Evolutionary conservation across 2,797 vertebrate species (phyloP), one percentile per base, ranked within the genome.

Genomic region (Hipposideros larvatus): DNA sequence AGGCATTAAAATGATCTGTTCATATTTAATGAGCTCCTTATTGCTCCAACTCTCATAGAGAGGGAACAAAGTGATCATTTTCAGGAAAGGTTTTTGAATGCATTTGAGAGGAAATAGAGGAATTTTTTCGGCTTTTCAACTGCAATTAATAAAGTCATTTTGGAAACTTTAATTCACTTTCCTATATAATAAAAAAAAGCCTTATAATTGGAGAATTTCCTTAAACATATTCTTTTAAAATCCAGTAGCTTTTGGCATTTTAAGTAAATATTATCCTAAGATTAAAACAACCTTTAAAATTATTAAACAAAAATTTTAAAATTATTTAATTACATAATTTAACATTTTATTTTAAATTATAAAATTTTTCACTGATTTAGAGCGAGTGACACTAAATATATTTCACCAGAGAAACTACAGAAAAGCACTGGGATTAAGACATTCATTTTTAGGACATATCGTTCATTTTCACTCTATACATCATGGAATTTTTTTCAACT

Each of bases 21-120:
- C 66, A 90, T 84, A 78, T 91, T 94, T 91, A 95, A 97, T 73
- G 41, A 94, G 74, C 92, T 87, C 46, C 55, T 86, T 85, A 92
- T 34, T 84, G 75, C 41, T 83, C 41, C 68, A 91, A 94, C n/a
- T 86, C 68, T 90, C 68, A 95, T 11, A 91, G 61, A 73, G 70
- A 78, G 7, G 34, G 51, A 59, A 34, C 77, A 48, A 61, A 78
- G 9, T 80, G 28, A 79, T 46, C 19, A 96, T 77, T 94, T 96
- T 71, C 37, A 82, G 66, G 14, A 93, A 83, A 77, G 3, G 37
- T 34, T 66, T 95, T 57, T 53, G 28, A 93, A 83, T 78, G n/a
- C 63, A 51, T 37, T 88, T 85, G 57, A 89, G 51, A 92, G 57
- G 21, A 95, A 15, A 96, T 0, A 51, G 10, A 79, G 37, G 46